Conservation (phyloP, 2,113 vertebrate genomes). For the Rhipidura dahli region DNA sequence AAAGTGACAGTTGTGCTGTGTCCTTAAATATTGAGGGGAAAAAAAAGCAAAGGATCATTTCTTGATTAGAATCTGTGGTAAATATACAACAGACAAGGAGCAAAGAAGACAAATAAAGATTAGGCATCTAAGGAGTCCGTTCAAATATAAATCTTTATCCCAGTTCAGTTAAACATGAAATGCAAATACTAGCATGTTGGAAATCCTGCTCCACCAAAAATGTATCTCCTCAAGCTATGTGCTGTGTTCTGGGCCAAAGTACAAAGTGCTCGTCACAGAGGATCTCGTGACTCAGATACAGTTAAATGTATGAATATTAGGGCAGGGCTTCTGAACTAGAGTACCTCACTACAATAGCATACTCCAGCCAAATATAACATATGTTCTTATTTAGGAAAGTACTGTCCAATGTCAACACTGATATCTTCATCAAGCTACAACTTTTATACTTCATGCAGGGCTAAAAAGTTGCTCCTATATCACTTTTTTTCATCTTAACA, state of each 20-base stretch:
- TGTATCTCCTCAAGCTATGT: not conserved
- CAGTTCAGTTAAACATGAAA: constrained; percentile 15
- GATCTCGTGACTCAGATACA: not conserved
- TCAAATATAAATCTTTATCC: not conserved
- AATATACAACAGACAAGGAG: not conserved
- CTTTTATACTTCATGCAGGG: not conserved
- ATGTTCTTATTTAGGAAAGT: not conserved
- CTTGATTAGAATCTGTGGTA: not conserved
- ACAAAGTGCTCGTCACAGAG: not conserved
- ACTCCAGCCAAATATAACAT: not conserved
- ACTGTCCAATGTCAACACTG: not conserved
- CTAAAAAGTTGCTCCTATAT: not conserved
- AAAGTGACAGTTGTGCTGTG: not conserved
- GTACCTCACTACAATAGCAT: not conserved
- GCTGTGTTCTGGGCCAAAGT: not conserved
- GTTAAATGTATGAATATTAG: not conserved
- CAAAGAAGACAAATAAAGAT: not conserved
- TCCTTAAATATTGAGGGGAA: not conserved
- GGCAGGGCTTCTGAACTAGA: not conserved
- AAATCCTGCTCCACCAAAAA: constrained; percentile 50
- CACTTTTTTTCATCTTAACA: not conserved
- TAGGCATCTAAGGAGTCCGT: not conserved
- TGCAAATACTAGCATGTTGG: constrained; percentile 6
- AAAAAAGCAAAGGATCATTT: not conserved
- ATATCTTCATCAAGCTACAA: not conserved